Percentiles rank a stretch among this genome's conserved stretches.
phyloP scores from a whole-genome alignment of 2,113 vertebrate species.

The Edolisoma coerulescens region DNA sequence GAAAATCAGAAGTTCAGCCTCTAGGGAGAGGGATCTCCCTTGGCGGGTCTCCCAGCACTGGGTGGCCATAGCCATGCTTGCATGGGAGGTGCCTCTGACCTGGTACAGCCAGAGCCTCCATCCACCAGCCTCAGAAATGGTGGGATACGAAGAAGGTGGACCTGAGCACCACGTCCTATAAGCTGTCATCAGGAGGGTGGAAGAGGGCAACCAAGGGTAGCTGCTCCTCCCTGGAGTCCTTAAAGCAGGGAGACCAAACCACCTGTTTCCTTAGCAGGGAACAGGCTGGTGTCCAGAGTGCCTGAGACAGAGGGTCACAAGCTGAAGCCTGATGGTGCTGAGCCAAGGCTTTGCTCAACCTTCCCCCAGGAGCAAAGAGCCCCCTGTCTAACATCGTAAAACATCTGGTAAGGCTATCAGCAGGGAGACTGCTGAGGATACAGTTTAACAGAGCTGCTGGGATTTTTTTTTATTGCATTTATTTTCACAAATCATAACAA shows the following conservation, averaged over 20 bases:
- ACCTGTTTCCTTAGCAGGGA: not conserved
- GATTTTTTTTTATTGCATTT: constrained; percentile 68
- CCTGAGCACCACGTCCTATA: not conserved
- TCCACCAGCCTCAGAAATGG: not conserved
- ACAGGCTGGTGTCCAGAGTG: not conserved
- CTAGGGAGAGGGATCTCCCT: not conserved
- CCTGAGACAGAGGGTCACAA: not conserved
- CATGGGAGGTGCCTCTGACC: not conserved
- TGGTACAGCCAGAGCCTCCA: not conserved
- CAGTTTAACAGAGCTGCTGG: constrained; percentile 73
- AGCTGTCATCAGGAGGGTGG: not conserved
- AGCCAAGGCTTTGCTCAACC: constrained; percentile 50
- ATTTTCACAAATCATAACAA: constrained; percentile 64
- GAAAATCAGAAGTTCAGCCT: not conserved
- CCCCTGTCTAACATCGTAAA: constrained; percentile 52
- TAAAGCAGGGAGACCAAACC: not conserved
- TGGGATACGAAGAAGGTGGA: not conserved
- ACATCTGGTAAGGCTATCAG: constrained; percentile 74
- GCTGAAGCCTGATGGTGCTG: not conserved
- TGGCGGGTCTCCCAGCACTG: not conserved
- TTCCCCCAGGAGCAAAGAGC: constrained; percentile 11
- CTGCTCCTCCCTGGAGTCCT: not conserved
- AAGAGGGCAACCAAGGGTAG: not conserved
- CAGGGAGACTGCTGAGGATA: constrained; percentile 59
- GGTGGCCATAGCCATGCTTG: not conserved